Evolutionary conservation across 2,888 invertebrate genomes (phyloP).

Genomic region (Rhagophthalmus giganteus): DNA sequence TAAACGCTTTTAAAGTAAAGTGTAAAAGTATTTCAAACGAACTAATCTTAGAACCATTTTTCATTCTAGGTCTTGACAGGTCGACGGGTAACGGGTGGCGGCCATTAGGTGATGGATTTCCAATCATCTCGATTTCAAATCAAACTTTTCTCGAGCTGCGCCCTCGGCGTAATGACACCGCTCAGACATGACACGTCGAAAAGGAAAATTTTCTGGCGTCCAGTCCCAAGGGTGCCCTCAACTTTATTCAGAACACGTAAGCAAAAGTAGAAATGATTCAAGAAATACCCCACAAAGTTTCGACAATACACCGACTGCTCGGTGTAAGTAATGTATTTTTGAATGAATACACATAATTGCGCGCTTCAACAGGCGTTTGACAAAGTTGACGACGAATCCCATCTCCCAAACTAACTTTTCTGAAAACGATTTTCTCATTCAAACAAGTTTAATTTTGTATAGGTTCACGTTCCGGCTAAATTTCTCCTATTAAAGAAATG

Average conservation of each 20-base stretch:
- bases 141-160: constrained; percentile 44
- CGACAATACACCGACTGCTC: constrained; percentile 30
- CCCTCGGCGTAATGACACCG: constrained; percentile 41
- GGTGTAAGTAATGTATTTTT: constrained; percentile 32
- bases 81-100: constrained; percentile 36
- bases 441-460: constrained; percentile 29
- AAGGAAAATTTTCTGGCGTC: constrained; percentile 39
- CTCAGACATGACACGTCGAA: constrained; percentile 39
- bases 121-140: constrained; percentile 50
- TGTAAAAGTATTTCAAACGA: constrained; percentile 21
- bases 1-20: constrained; percentile 16
- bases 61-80: constrained; percentile 47
- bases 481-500: constrained; percentile 25
- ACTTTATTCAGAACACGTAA: constrained; percentile 43
- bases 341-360: constrained; percentile 44
- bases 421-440: constrained; percentile 13
- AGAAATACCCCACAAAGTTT: constrained; percentile 34
- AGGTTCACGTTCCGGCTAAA: constrained; percentile 15
- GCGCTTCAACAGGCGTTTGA: constrained; percentile 34
- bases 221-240: constrained; percentile 37
- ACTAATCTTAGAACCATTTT: constrained; percentile 44
- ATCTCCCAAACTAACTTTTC: constrained; percentile 27
- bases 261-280: constrained; percentile 42
- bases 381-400: constrained; percentile 23
- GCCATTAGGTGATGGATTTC: constrained; percentile 51